phyloP scores from a whole-genome alignment of 2,113 vertebrate species.

The Platycercus adscitus region DNA sequence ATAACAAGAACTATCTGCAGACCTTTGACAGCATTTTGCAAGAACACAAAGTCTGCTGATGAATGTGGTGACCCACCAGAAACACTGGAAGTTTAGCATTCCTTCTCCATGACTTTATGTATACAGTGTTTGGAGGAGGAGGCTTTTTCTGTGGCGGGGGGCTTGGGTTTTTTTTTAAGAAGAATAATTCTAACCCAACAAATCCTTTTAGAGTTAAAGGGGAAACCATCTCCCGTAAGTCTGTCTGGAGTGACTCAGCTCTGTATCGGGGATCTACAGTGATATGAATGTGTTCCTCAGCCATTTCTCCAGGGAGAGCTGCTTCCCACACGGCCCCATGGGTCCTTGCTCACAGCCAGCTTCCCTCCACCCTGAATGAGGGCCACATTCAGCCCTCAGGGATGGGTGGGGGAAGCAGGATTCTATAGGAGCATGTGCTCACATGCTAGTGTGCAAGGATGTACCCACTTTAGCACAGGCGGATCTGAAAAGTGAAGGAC shows the following conservation, averaged over 20 bases:
- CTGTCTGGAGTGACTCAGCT: slow-evolving; percentile 26
- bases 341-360: background rate
- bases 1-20: background rate
- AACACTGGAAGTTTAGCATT: background rate
- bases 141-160: background rate
- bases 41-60: background rate
- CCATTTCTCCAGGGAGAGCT: background rate
- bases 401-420: background rate
- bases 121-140: background rate
- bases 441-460: rapidly evolving
- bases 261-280: background rate
- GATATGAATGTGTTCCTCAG: background rate
- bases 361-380: background rate
- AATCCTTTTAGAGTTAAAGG: background rate
- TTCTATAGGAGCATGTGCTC: background rate
- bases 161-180: background rate
- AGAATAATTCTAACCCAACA: background rate
- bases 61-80: background rate
- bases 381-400: background rate
- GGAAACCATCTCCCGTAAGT: background rate
- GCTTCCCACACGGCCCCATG: rapidly evolving
- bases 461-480: background rate
- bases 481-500: background rate
- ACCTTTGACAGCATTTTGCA: background rate
- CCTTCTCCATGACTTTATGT: background rate